Percentiles rank a stretch among this genome's conserved stretches.
phyloP scores from a whole-genome alignment of 2,113 vertebrate species.

The Trichechus manatus region DNA sequence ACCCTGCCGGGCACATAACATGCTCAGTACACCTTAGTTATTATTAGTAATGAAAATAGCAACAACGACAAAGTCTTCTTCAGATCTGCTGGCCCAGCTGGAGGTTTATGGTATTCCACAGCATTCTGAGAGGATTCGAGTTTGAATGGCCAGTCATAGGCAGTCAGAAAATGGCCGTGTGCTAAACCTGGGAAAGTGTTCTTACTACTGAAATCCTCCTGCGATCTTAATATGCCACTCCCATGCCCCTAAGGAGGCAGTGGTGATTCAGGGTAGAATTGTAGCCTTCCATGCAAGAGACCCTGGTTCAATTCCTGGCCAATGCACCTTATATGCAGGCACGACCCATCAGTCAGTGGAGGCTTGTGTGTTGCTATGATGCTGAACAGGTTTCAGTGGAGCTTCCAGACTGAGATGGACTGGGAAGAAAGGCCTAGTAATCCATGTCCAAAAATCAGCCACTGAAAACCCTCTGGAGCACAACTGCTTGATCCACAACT shows the following conservation, averaged over 20 bases:
- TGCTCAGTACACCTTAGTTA: rapidly evolving
- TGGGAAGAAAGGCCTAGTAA: too few species aligned
- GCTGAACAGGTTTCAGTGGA: too few species aligned
- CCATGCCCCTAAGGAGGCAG: neutral
- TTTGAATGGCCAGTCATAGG: neutral
- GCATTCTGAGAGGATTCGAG: neutral
- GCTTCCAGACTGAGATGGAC: too few species aligned
- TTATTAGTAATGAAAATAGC: neutral
- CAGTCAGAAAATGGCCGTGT: neutral
- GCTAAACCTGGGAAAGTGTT: neutral
- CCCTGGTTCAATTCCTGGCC: too few species aligned
- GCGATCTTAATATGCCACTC: neutral
- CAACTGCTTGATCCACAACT: too few species aligned
- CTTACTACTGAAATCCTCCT: conserved; percentile 39
- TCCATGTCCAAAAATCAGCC: too few species aligned
- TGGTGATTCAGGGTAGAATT: too few species aligned
- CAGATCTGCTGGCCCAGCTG: neutral
- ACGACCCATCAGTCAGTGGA: too few species aligned
- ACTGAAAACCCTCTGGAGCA: too few species aligned
- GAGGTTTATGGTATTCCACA: neutral
- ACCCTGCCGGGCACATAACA: rapidly evolving
- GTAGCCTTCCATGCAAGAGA: too few species aligned
- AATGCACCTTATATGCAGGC: too few species aligned
- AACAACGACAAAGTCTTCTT: neutral
- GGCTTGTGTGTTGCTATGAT: too few species aligned